phyloP scores from a whole-genome alignment of 2,797 vertebrate species.

The Chrosomus eos region DNA sequence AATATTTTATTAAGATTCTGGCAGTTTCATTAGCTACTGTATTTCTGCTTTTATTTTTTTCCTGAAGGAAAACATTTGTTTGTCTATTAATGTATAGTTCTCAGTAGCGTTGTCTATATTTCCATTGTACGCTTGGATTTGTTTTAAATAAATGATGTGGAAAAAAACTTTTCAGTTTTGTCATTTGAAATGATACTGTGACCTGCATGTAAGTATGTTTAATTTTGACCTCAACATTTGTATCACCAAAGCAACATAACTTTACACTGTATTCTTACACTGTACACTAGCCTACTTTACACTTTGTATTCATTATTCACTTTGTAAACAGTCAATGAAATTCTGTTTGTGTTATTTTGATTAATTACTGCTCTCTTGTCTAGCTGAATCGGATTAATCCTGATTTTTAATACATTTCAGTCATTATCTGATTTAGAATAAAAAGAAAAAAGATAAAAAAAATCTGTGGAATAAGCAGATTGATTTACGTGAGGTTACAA shows the following conservation, averaged over 20 bases:
- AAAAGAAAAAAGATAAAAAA: neutral
- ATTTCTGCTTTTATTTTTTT: neutral
- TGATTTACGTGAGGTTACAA: neutral
- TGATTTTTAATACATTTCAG: neutral
- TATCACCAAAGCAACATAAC: neutral
- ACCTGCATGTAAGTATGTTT: neutral
- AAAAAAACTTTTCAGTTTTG: neutral
- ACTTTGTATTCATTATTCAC: neutral
- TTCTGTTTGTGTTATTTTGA: neutral
- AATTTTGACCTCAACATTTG: neutral
- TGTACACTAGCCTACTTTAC: too few species aligned
- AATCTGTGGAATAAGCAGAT: neutral
- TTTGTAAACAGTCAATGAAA: neutral
- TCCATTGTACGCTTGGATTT: neutral
- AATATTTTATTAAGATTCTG: neutral
- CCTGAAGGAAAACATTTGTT: neutral
- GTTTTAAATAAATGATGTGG: constrained; percentile 27
- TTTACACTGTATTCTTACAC: too few species aligned
- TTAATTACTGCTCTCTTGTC: neutral
- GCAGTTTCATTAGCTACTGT: neutral
- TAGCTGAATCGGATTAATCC: neutral
- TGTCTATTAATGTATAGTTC: neutral
- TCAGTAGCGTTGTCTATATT: neutral
- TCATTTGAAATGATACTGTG: neutral
- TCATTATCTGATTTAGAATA: neutral